Percentiles rank a stretch among this genome's conserved stretches.
Conservation (phyloP, 2,113 vertebrate species). For the Pristiophorus japonicus region DNA sequence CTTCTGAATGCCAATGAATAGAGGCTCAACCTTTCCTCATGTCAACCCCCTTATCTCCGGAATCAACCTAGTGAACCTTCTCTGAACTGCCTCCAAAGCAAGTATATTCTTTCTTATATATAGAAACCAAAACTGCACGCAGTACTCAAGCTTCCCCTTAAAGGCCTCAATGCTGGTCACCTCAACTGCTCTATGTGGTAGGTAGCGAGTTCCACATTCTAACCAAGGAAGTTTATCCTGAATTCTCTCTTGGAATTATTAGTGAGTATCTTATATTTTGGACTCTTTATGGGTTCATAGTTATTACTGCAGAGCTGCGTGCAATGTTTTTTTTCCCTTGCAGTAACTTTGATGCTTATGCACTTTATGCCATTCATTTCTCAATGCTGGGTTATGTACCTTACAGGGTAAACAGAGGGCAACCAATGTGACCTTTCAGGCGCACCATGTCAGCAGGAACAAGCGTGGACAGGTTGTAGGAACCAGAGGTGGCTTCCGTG, state of each 20-base stretch:
- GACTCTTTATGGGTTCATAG: neutral
- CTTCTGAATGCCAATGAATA: too few species aligned
- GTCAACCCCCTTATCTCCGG: too few species aligned
- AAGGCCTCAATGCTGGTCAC: neutral
- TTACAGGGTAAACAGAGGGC: constrained; percentile 88
- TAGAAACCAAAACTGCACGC: too few species aligned
- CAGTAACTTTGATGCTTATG: neutral
- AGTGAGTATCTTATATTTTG: neutral
- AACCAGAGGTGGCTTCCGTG: constrained; percentile 89
- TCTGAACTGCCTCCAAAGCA: too few species aligned
- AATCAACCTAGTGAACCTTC: too few species aligned
- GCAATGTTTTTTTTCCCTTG: neutral
- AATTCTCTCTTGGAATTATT: neutral
- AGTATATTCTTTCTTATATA: too few species aligned
- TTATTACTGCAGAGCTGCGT: neutral
- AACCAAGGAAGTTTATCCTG: neutral
- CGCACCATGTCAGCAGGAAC: constrained; percentile 93
- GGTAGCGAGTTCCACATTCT: neutral
- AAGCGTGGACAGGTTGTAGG: constrained; percentile 95
- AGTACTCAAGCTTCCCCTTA: neutral
- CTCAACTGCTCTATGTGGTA: neutral
- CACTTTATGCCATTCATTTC: neutral
- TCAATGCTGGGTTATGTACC: constrained; percentile 10
- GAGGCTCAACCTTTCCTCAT: too few species aligned
- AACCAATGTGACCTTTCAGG: constrained; percentile 96